Evolutionary conservation across 2,797 vertebrate species (phyloP), one percentile per base, ranked within the genome.

Genomic region (Aulostomus chinensis): DNA sequence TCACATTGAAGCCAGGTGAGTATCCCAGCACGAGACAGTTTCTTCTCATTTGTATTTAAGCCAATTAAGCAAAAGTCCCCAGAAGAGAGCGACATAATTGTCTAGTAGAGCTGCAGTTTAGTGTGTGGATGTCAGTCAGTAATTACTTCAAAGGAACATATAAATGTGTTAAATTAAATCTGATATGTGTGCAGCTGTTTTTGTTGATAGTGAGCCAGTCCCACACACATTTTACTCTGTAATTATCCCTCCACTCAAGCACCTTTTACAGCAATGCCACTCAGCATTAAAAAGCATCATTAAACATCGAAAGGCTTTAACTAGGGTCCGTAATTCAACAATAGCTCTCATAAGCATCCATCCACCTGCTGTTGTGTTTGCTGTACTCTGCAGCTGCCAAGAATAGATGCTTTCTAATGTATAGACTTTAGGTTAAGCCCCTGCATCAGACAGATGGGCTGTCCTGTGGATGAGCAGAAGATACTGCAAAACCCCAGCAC

Each of bases 1-100:
- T 63, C 91, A 94, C 80, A 95, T 97, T 12, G 92, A 94, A 47
- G 88, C 92, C 69, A 92, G 97, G 96, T 99, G 90, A 93, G 92
- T 30, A 12, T 9, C n/a, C n/a, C n/a, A n/a, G n/a, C n/a, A n/a
- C n/a, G n/a, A n/a, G n/a, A 3, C 40, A 28, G 26, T 5, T 25
- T 25, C 9, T 25, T 25, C 4, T 7, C 4, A 25, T 25, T 6
- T 25, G 22, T 8, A 25, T 25, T 25, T 25, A 1, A 25, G 24
- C 6, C 24, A 25, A 7, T 25, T 25, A 7, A 5, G 9, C 9
- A 25, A 4, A 25, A 25, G 24, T 9, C n/a, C n/a, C n/a, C n/a
- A n/a, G n/a, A n/a, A n/a, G n/a, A n/a, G n/a, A n/a, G n/a, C n/a
- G n/a, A n/a, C n/a, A n/a, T n/a, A n/a, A n/a, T n/a, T n/a, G n/a